phyloP scores from a whole-genome alignment of 2,888 invertebrate genomes.

The Sinohyriopsis cumingii region DNA sequence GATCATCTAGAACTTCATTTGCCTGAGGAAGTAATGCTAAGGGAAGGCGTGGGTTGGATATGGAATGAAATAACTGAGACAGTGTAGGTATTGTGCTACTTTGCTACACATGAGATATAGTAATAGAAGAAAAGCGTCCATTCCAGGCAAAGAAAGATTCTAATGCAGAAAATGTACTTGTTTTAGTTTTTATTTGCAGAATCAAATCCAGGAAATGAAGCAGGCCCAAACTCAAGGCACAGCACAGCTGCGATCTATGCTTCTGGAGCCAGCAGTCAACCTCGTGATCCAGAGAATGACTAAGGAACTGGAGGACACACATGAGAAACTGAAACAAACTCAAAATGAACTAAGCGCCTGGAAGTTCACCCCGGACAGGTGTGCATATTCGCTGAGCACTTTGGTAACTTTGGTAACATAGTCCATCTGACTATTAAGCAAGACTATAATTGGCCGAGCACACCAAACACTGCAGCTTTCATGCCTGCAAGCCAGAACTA shows the following conservation, averaged over 20 bases:
- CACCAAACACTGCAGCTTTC: too few relatives aligned
- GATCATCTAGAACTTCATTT: too few relatives aligned
- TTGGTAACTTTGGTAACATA: conserved; percentile 53
- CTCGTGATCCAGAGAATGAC: conserved; percentile 91
- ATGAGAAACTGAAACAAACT: conserved; percentile 94
- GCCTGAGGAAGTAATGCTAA: too few relatives aligned
- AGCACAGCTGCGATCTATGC: conserved; percentile 83
- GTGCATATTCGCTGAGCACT: conserved; percentile 51
- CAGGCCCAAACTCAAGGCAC: conserved; percentile 87
- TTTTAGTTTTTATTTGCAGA: conserved; percentile 75
- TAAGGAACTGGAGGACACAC: conserved; percentile 90
- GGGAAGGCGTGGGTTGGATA: too few relatives aligned
- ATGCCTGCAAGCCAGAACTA: too few relatives aligned
- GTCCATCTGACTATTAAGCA: conserved; percentile 8
- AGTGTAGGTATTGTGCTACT: too few relatives aligned
- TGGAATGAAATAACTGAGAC: too few relatives aligned
- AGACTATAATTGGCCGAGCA: neutral
- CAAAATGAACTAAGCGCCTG: conserved; percentile 98
- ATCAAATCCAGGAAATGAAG: conserved; percentile 94
- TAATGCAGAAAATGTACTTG: too few relatives aligned
- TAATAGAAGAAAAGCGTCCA: too few relatives aligned
- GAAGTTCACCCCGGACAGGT: conserved; percentile 99
- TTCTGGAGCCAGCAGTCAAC: conserved; percentile 96
- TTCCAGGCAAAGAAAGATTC: too few relatives aligned
- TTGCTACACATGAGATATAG: too few relatives aligned